A percentile compares a stretch with the other conserved stretches of the same genome.
Evolutionary conservation across 2,113 vertebrate genomes (phyloP).

Genomic region (Ibidorhyncha struthersii): DNA sequence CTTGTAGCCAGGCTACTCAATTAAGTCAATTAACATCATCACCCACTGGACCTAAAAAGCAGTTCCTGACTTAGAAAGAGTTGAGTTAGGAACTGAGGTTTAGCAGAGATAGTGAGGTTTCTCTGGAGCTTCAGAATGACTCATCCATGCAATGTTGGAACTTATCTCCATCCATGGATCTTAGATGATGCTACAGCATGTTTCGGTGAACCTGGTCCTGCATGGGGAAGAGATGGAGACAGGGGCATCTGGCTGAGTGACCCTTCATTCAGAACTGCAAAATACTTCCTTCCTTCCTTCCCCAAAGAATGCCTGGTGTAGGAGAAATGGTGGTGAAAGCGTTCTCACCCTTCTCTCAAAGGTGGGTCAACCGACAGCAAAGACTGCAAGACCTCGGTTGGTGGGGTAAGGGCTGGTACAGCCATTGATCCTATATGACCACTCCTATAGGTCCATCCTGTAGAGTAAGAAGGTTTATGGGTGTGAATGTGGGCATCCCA

Average conservation of each 20-base stretch:
- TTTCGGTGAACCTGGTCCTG: not conserved
- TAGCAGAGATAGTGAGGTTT: not conserved
- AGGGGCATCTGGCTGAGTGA: not conserved
- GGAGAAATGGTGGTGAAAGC: not conserved
- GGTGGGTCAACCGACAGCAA: not conserved
- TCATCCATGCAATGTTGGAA: not conserved
- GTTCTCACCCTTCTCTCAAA: not conserved
- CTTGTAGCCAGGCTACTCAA: not conserved
- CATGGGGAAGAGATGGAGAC: not conserved
- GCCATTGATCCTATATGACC: not conserved
- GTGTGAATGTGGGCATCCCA: not conserved
- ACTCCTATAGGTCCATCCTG: not conserved
- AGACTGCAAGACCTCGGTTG: not conserved
- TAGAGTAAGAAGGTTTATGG: not conserved
- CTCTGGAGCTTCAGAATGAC: not conserved
- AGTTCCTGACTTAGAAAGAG: not conserved
- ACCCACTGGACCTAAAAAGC: not conserved
- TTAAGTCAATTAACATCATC: not conserved
- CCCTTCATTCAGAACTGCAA: not conserved
- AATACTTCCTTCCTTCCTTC: not conserved
- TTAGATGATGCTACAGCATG: not conserved
- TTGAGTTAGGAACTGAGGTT: not conserved
- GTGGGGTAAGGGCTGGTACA: not conserved
- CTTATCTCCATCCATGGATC: not conserved
- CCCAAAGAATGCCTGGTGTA: not conserved